Evolutionary conservation across 2,113 vertebrate species (phyloP), one percentile per base, ranked within the genome.

Genomic region (Aspiorhynchus laticeps): DNA sequence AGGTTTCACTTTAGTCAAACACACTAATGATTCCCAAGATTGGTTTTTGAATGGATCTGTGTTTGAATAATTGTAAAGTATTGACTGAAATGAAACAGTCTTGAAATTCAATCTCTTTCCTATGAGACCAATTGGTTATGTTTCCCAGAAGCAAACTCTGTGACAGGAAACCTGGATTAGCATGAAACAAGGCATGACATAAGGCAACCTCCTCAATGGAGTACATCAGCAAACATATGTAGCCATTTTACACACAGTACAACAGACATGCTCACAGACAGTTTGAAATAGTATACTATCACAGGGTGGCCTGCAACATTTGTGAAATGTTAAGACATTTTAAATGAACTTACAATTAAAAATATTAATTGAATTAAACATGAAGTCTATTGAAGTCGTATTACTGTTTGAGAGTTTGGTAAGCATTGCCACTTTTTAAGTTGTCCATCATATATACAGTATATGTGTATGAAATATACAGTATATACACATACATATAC

Each of bases 61-160:
- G 38, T 6, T n/a, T 90, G 86, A 88, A 80, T 87, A 59, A 88
- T 74, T 80, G 67, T 33, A 79, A 56, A 79, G 5, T 74, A 9
- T 87, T 81, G 75, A 87, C 83, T 83, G 85, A 87, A 90, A 73
- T 24, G 2, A 36, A 51, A 63, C 59, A 10, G 65, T 75, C 88
- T 79, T 83, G 90, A 87, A 89, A 91, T 69, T 28, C 59, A 33
- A 87, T 38, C 19, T 74, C 88, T 90, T 51, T 75, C 36, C 63
- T 33, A 31, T 59, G 21, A 65, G 9, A 73, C 26, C 15, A 56
- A 1, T 21, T 51, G 15, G 63, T 56, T 84, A n/a, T 41, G 31
- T 79, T 86, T 86, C 84, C 63, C 56, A 78, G 74, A 86, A 86
- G 38, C 10, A 79, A 38, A 80, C 33, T 38, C 78, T 41, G 28